Conservation (phyloP, 1,140 invertebrate species). For the Ruditapes philippinarum region DNA sequence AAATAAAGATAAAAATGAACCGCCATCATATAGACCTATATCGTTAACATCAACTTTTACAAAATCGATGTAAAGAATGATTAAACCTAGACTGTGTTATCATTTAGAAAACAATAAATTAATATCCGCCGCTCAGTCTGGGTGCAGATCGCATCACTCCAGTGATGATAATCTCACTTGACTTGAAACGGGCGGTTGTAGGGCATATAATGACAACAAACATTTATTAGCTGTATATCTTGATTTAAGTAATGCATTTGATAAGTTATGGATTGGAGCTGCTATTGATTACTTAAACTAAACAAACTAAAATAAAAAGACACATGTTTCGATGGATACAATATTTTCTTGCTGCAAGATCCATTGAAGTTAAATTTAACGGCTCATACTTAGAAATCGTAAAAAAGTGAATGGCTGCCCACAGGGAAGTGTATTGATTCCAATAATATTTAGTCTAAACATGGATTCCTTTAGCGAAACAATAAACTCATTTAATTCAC, state of each 20-base stretch:
- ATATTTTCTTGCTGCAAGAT: too few relatives aligned
- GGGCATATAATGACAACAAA: neutral
- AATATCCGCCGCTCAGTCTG: neutral
- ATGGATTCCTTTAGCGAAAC: neutral
- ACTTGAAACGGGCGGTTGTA: neutral
- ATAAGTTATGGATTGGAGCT: too few relatives aligned
- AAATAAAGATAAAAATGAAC: neutral
- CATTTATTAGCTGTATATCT: neutral
- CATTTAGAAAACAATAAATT: neutral
- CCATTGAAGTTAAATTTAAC: too few relatives aligned
- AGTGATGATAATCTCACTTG: slow-evolving; percentile 11
- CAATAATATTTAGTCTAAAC: neutral
- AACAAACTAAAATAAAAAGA: neutral
- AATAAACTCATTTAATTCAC: too few relatives aligned
- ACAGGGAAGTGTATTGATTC: neutral
- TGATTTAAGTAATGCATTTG: slow-evolving; percentile 3
- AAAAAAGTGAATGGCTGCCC: neutral
- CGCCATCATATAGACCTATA: slow-evolving; percentile 15
- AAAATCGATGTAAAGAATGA: slow-evolving; percentile 34
- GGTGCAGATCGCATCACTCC: neutral
- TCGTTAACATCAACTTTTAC: too few relatives aligned
- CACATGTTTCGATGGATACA: neutral
- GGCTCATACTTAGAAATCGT: neutral
- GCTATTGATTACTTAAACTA: neutral
- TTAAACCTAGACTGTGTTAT: neutral